These are phyloP conservation scores for Melanerpes aurifrons DNA, from an alignment of 2,113 vertebrate genomes.

Conservation along the genomic window DNA sequence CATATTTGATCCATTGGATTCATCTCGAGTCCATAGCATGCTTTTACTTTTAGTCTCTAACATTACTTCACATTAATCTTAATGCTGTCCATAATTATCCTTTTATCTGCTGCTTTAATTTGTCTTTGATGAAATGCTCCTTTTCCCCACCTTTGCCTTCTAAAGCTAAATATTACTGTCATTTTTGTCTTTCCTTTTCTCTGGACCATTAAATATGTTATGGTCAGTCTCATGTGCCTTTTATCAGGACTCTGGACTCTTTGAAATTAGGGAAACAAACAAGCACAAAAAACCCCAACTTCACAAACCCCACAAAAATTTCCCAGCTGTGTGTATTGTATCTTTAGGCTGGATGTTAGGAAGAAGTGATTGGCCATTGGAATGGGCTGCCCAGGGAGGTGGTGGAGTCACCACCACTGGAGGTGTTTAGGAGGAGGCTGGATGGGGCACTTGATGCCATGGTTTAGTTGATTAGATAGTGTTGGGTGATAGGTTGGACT, in stretches of 20 bases:
- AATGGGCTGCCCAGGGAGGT: too few species aligned
- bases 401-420: too few species aligned
- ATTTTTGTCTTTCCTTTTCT: neutral
- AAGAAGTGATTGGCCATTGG: too few species aligned
- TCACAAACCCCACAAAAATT: neutral
- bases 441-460: too few species aligned
- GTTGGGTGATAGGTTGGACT: too few species aligned
- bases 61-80: neutral
- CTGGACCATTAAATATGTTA: neutral
- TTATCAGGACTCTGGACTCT: neutral
- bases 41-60: neutral
- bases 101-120: conserved; percentile 1
- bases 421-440: too few species aligned
- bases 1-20: neutral
- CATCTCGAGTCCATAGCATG: neutral
- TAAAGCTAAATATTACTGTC: neutral
- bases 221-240: neutral
- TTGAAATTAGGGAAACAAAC: neutral
- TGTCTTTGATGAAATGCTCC: neutral
- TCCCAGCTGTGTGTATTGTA: neutral
- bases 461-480: too few species aligned
- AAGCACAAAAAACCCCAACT: too few species aligned
- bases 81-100: neutral
- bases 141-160: neutral
- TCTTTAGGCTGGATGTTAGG: too few species aligned